Evolutionary conservation across 1,140 invertebrate species (phyloP).

Genomic region (Achroia grisella): DNA sequence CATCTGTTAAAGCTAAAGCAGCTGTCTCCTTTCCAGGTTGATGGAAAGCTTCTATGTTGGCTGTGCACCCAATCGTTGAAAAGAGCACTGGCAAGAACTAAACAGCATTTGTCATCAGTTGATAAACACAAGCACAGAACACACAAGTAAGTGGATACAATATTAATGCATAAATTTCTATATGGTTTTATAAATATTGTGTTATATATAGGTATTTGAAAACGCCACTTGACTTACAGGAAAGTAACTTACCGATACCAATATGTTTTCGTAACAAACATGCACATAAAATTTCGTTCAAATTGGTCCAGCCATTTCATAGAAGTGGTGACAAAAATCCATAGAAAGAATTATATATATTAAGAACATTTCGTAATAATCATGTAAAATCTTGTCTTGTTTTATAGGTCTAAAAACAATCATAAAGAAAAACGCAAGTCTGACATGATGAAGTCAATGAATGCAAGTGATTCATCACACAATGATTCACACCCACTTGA

Average conservation of each 20-base stretch:
- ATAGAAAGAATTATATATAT: too few species aligned
- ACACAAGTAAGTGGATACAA: conserved; percentile 47
- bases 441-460: conserved; percentile 79
- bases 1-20: too few species aligned
- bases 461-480: conserved; percentile 39
- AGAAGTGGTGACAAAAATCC: too few species aligned
- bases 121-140: conserved; percentile 60
- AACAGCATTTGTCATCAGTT: conserved; percentile 76
- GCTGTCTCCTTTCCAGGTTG: conserved; percentile 78
- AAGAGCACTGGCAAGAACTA: conserved; percentile 92
- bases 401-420: conserved; percentile 76
- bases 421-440: conserved; percentile 83
- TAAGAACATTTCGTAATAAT: too few species aligned
- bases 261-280: too few species aligned
- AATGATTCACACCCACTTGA: conserved; percentile 58
- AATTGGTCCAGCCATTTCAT: too few species aligned
- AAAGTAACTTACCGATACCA: too few species aligned
- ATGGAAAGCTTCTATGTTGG: conserved; percentile 97
- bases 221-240: too few species aligned
- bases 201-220: too few species aligned
- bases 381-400: background rate
- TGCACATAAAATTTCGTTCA: too few species aligned
- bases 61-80: conserved; percentile 96
- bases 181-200: too few species aligned
- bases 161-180: too few species aligned